Percentiles rank a stretch among this genome's conserved stretches.
These are phyloP conservation scores for Resseliella maxima DNA, from an alignment of 2,888 invertebrate species.

Conservation along the genomic window DNA sequence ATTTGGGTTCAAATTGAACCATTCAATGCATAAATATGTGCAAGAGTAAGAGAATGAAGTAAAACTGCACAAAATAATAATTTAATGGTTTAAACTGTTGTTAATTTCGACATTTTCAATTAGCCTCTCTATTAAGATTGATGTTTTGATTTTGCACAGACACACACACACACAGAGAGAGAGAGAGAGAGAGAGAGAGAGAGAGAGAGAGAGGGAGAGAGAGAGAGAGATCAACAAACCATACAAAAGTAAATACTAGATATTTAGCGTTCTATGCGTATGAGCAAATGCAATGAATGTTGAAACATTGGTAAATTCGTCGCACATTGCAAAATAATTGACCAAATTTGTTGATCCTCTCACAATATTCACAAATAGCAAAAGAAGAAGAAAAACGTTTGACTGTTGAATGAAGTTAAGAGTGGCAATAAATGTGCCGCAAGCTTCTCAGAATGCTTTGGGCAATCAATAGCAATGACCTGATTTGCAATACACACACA, in stretches of 20 bases:
- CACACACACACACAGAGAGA: not conserved
- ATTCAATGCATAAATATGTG: not conserved
- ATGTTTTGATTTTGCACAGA: not conserved
- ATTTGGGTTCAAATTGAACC: not conserved
- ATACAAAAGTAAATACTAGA: no score
- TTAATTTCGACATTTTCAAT: not conserved
- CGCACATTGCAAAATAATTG: no score
- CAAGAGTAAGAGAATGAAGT: no score
- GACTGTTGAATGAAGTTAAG: not conserved
- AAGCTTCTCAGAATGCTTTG: slow-evolving; percentile 21
- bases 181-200: no score
- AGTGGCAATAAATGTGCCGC: slow-evolving; percentile 7
- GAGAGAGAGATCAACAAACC: no score
- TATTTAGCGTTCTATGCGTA: not conserved
- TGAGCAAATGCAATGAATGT: not conserved
- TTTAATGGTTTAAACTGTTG: slow-evolving; percentile 10
- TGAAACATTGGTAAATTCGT: not conserved
- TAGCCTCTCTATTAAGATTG: not conserved
- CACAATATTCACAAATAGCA: not conserved
- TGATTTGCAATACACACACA: not conserved
- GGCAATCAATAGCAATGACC: slow-evolving; percentile 41
- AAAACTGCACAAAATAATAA: slow-evolving; percentile 28
- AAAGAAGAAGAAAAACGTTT: not conserved
- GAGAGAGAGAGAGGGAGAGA: no score
- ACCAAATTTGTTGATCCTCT: slow-evolving; percentile 7